A percentile compares a stretch with the other conserved stretches of the same genome.
Evolutionary conservation across 2,888 invertebrate species (phyloP).

Genomic region (Endotricha flammealis): DNA sequence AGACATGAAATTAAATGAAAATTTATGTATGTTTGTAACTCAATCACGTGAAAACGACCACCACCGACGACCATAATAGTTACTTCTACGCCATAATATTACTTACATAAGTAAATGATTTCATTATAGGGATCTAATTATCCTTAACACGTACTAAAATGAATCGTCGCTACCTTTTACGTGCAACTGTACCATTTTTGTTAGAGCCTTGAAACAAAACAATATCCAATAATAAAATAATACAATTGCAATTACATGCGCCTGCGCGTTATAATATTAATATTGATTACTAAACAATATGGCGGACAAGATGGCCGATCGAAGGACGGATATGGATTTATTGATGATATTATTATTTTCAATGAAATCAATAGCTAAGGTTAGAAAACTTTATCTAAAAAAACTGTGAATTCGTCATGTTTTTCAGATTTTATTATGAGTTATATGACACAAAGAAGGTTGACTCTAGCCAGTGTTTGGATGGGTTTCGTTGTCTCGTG

Average conservation of each 20-base stretch:
- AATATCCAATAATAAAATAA: conserved; percentile 74
- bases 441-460: too few relatives aligned
- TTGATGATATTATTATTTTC: not conserved
- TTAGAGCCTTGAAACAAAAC: conserved; percentile 58
- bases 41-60: too few relatives aligned
- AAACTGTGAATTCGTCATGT: too few relatives aligned
- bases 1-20: too few relatives aligned
- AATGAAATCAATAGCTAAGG: not conserved
- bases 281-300: conserved; percentile 35
- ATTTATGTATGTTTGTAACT: too few relatives aligned
- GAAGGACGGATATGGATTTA: conserved; percentile 32
- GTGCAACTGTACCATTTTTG: conserved; percentile 57
- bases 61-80: not conserved
- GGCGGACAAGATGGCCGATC: conserved; percentile 27
- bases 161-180: conserved; percentile 39
- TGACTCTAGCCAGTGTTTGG: too few relatives aligned
- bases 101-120: conserved; percentile 1
- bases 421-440: too few relatives aligned
- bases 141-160: conserved; percentile 35
- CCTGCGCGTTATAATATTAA: conserved; percentile 39
- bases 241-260: conserved; percentile 38
- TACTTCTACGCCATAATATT: too few relatives aligned
- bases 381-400: too few relatives aligned
- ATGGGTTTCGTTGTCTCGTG: too few relatives aligned
- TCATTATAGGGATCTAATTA: conserved; percentile 21